Percentiles rank a stretch among this genome's conserved stretches.
Conservation (phyloP, 2,113 vertebrate species). For the Heptranchias perlo region DNA sequence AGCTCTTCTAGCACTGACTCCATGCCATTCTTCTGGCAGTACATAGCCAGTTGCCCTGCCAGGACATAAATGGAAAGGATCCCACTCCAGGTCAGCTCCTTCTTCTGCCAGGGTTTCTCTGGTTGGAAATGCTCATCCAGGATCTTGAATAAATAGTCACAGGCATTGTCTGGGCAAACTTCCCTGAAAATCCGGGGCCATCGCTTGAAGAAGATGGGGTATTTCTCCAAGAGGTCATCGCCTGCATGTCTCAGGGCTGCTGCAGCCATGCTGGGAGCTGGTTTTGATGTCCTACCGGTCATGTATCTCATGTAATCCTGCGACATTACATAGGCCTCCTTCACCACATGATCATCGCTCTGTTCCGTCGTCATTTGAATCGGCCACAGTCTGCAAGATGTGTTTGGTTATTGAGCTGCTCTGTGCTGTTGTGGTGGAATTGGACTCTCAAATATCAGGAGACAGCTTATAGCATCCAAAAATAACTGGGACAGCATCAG, state of each 20-base stretch:
- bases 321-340: slow-evolving; percentile 58
- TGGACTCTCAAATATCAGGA: background rate
- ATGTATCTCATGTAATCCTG: slow-evolving; percentile 60
- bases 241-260: slow-evolving; percentile 57
- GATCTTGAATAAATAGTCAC: slow-evolving; percentile 53
- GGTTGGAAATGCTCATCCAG: slow-evolving; percentile 61
- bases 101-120: slow-evolving; percentile 43
- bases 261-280: slow-evolving; percentile 48
- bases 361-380: slow-evolving; percentile 21
- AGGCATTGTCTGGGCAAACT: slow-evolving; percentile 54
- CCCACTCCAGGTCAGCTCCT: slow-evolving; percentile 58
- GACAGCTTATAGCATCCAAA: background rate
- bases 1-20: slow-evolving; percentile 50
- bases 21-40: slow-evolving; percentile 59
- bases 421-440: background rate
- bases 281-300: slow-evolving; percentile 44
- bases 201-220: slow-evolving; percentile 65
- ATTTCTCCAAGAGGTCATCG: slow-evolving; percentile 56
- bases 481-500: background rate
- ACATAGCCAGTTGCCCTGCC: slow-evolving; percentile 63
- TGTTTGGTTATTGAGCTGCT: background rate
- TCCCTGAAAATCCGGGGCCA: slow-evolving; percentile 64
- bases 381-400: slow-evolving; percentile 42
- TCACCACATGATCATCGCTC: slow-evolving; percentile 55
- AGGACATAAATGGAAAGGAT: slow-evolving; percentile 63